phyloP scores from a whole-genome alignment of 2,888 invertebrate species.

The Epistrophella euchroma region DNA sequence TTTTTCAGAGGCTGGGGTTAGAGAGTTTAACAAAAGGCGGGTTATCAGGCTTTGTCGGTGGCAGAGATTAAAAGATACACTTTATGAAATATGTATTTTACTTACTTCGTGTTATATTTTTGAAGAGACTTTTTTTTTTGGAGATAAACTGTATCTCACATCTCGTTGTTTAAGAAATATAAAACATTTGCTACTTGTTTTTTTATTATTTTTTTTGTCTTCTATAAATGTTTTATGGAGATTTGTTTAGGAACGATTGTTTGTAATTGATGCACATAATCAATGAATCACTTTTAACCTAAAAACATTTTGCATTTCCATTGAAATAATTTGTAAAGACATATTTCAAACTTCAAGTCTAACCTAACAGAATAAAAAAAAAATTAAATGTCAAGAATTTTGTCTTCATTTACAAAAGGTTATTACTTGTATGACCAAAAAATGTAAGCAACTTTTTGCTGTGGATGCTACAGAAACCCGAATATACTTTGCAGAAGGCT shows the following conservation, averaged over 20 bases:
- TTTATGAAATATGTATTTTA: slow-evolving; percentile 51
- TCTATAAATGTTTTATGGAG: slow-evolving; percentile 12
- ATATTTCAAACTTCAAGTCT: no score
- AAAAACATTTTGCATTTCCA: neutral
- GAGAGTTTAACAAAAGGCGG: slow-evolving; percentile 47
- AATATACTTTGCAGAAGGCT: no score
- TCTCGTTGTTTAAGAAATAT: slow-evolving; percentile 30
- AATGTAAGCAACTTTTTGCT: no score
- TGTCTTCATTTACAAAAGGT: no score
- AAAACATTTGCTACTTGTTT: slow-evolving; percentile 53
- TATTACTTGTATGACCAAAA: no score
- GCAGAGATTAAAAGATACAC: slow-evolving; percentile 61
- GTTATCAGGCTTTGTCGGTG: slow-evolving; percentile 62
- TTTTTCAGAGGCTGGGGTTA: slow-evolving; percentile 29
- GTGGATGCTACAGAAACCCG: no score
- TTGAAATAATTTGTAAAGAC: neutral
- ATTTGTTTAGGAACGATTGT: neutral
- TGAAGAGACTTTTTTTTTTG: slow-evolving; percentile 3
- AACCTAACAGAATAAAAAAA: no score
- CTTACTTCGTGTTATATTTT: slow-evolving; percentile 6
- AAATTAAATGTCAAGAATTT: no score
- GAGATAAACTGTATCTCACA: slow-evolving; percentile 50
- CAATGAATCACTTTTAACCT: slow-evolving; percentile 57
- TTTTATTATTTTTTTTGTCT: neutral
- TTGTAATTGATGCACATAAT: slow-evolving; percentile 66